Base-by-base conservation (phyloP, 2,888 invertebrate genomes). In the Lasioglossum zephyrum region DNA sequence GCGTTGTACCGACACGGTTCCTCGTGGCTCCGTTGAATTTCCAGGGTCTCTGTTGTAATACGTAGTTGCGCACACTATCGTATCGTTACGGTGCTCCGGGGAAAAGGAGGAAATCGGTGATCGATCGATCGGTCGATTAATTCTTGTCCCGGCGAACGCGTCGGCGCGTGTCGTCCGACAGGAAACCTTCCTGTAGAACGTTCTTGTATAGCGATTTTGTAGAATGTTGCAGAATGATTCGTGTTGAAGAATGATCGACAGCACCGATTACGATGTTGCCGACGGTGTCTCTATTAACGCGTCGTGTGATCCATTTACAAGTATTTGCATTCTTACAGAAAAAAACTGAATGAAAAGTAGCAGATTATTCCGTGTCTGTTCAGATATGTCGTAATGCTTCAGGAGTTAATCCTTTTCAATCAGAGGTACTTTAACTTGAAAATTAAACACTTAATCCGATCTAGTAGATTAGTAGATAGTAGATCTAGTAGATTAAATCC, bases 1-100 rank as follows among this genome's bases (percentile, higher is more conserved):
- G 90, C 91, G 92, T 92, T 93, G 90, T 91, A 92, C 91, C 93
- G 93, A 93, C 93, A 93, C 94, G 93, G 92, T 93, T 93, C 91
- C 93, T 91, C 91, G 91, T 92, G 89, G 91, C 72, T 76, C 92
- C 92, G 90, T 92, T 92, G 92, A 93, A 93, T 94, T 94, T 94
- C 93, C 91, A 92, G 39, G 81, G 81, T 93, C 53, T 93, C 93
- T 31, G n/a, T 92, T 89, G 22, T 87, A 85, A 85, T 87, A 74
- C 92, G 90, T 90, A 80, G 87, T 82, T 81, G 87, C 81, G 70
- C 69, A 49, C 81, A 60, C 60, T 31, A 6, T 13, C 6, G 5
- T 16, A 16, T 49, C 63, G 66, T 47, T 76, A 41, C 77, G 77
- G 72, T 66, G 49, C 81, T 13, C 79, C 77, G 47, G 86, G 80